Evolutionary conservation across 2,888 invertebrate genomes (phyloP), one percentile per base, ranked within the genome.

Genomic region (Opisthograptis luteolata): DNA sequence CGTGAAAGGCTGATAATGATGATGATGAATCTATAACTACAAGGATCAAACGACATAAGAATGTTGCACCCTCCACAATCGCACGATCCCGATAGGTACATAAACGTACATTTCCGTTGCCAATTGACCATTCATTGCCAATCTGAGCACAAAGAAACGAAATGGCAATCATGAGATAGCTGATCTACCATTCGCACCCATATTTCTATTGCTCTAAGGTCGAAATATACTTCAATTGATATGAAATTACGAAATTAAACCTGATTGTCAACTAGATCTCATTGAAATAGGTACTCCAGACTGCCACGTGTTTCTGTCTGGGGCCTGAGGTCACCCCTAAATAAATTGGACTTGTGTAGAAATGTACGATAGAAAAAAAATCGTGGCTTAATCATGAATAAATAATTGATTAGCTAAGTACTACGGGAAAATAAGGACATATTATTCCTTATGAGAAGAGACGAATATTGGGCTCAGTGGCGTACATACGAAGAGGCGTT

Each of bases 261-360:
- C 40, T 31, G 44, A 55, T 58, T 54, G 50, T 48, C 57, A 64
- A 36, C 62, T 76, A 74, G 49, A 52, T 62, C 52, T 77, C 75
- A 81, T 79, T 82, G 76, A 74, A 77, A 73, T 74, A n/a, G n/a
- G n/a, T n/a, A 80, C 71, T 78, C 81, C 66, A 81, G 75, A 79
- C 80, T 78, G 62, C 62, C 35, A 37, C 48, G 52, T 44, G 48
- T 25, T 15, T 46, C n/a, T n/a, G n/a, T n/a, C n/a, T n/a, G n/a
- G n/a, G n/a, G n/a, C n/a, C n/a, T n/a, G n/a, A n/a, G n/a, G n/a
- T n/a, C n/a, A n/a, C n/a, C n/a, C n/a, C n/a, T n/a, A n/a, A n/a
- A n/a, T n/a, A n/a, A n/a, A n/a, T n/a, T n/a, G n/a, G n/a, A n/a
- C n/a, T n/a, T n/a, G n/a, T n/a, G n/a, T n/a, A n/a, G n/a, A n/a